Evolutionary conservation across 2,888 invertebrate genomes (phyloP), one percentile per base, ranked within the genome.

Genomic region (Dasypolia templi): DNA sequence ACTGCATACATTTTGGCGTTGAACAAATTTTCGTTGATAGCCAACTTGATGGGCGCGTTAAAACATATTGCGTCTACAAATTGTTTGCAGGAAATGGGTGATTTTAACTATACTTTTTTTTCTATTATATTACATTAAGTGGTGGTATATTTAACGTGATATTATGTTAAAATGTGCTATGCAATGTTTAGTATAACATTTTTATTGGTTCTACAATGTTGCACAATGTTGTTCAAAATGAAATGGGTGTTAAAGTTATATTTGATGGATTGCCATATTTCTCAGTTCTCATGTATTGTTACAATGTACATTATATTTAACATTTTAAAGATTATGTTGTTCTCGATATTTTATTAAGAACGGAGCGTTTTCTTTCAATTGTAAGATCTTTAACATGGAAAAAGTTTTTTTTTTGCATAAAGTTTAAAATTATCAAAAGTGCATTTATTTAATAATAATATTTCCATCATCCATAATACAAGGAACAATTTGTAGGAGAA

Each of bases 1-100:
- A 91, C 89, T 88, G 86, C 87, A 87, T 82, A 88, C 82, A 86
- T 89, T 88, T 88, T 86, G 74, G 78, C 86, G 81, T 72, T 86
- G 75, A 85, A 86, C 82, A 80, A 83, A 77, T 81, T 78, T 80
- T 74, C 72, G 80, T 81, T 84, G 74, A 81, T 83, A 65, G 79
- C 64, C 58, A 69, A 78, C 75, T 77, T 81, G 79, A 80, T 86
- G 76, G 79, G 71, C 59, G 74, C 66, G 61, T 68, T 85, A 85
- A 72, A 85, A 85, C 67, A 69, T 64, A 77, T 77, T 77, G 32
- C 46, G 14, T 22, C 26, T 2, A 49, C 56, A 77, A 82, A 77
- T 64, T 66, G 69, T 58, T 78, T 61, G n/a, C 17, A 58, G 59
- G 46, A 64, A 73, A 81, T 66, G 12, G 39, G 46, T 55, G 26